Base-by-base conservation (phyloP, 2,888 invertebrate genomes). In the Acanthococcus lagerstroemiae region DNA sequence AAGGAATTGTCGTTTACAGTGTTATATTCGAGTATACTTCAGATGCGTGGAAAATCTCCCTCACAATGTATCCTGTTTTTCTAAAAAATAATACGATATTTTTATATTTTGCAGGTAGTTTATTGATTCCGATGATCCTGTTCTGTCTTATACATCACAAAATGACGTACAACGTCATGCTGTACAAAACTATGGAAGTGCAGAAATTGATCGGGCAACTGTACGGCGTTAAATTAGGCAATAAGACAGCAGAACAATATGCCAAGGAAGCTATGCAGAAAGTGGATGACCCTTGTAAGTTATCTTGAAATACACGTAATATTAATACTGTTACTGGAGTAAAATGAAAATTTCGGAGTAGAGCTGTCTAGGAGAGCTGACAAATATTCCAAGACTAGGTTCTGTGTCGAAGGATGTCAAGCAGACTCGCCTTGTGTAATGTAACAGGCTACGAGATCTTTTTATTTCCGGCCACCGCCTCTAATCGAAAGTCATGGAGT, bases 191-290 rank as follows among this genome's bases (percentile, higher is more conserved):
- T 9, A 3, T 4, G 15, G 52, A 61, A 61, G 61, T 61, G 15
- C 61, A 50, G 4, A 27, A 61, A 5, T 21, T 61, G 30, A 52
- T 61, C 17, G n/a, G 15, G 6, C 26, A 54, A 15, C 12, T 21
- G 3, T 61, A 52, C n/a, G 22, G 27, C n/a, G 37, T 61, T 9
- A 61, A 54, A 37, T 52, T 61, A 4, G 61, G 61, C 21, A 15
- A 50, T 21, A 61, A 61, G 30, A 30, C 61, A n/a, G 61, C 61
- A 15, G 61, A 61, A 37, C 52, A 61, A n/a, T 19, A 37, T 7
- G 61, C 50, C 15, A 61, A 37, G n/a, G 61, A 61, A 24, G 22
- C 50, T 15, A 61, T 61, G 61, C 9, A 30, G 24, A 46, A 50
- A 15, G 37, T 61, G 6, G 21, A 61, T 30, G 52, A 52, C 19